Evolutionary conservation across 2,797 vertebrate genomes (phyloP).

Genomic region (Melanotaenia boesemani): DNA sequence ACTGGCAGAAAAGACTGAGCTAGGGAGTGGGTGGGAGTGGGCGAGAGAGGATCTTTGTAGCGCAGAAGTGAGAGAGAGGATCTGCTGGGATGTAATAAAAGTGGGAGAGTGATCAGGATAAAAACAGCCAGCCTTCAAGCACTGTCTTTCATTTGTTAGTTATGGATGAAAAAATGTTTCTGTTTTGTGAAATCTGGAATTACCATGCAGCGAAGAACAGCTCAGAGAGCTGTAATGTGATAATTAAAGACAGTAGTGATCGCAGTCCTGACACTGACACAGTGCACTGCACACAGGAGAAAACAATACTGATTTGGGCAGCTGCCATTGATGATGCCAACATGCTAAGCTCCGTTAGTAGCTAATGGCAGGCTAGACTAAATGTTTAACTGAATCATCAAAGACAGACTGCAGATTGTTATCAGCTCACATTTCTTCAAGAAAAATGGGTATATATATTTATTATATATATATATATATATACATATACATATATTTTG

Average conservation of each 20-base stretch:
- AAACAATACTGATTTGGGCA: conserved; percentile 1
- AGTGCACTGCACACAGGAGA: background rate
- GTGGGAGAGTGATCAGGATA: conserved; percentile 48
- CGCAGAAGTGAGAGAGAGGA: conserved; percentile 26
- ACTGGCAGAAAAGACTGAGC: conserved; percentile 36
- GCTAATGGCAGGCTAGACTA: background rate
- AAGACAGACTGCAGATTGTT: too few species aligned
- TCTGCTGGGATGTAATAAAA: conserved; percentile 45
- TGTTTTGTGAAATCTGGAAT: conserved; percentile 36
- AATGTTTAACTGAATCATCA: too few species aligned
- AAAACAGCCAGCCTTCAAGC: conserved; percentile 20
- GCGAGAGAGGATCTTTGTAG: conserved; percentile 45
- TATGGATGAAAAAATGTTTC: conserved; percentile 19
- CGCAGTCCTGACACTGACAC: conserved; percentile 14
- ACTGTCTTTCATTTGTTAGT: conserved; percentile 24
- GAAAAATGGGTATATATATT: too few species aligned
- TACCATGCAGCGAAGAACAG: conserved; percentile 11
- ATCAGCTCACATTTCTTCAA: too few species aligned
- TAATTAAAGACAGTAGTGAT: conserved; percentile 24
- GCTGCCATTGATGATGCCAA: background rate
- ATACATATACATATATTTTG: too few species aligned
- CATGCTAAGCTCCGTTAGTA: conserved; percentile 3
- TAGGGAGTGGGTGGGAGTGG: conserved; percentile 46
- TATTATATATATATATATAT: too few species aligned
- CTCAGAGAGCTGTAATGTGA: background rate